These are phyloP conservation scores for Cepaea nemoralis DNA, from an alignment of 1,140 invertebrate species.

Conservation along the genomic window DNA sequence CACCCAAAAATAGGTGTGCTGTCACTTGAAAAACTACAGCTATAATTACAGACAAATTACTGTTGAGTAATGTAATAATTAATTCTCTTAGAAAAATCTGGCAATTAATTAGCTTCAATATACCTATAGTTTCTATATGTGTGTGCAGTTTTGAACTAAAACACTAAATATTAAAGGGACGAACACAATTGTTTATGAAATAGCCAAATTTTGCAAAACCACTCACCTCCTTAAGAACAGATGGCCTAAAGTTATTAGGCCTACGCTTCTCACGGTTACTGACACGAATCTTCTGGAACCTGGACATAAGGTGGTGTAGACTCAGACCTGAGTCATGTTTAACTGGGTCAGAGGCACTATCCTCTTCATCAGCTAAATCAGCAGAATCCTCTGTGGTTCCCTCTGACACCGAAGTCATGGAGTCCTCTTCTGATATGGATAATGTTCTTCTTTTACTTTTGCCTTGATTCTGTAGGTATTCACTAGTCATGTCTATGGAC, in stretches of 20 bases:
- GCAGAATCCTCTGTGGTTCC: background rate
- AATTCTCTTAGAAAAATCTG: no score
- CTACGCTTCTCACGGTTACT: slow-evolving; percentile 51
- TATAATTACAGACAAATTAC: no score
- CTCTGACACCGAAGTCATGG: background rate
- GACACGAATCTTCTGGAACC: slow-evolving; percentile 57
- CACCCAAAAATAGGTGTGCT: no score
- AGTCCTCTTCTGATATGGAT: background rate
- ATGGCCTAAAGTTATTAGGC: slow-evolving; percentile 46
- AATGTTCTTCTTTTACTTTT: background rate
- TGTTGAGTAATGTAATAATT: no score
- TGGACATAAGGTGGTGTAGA: slow-evolving; percentile 50
- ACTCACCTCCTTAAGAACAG: slow-evolving; percentile 57
- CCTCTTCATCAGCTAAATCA: background rate
- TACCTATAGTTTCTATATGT: no score
- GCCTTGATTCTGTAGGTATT: background rate
- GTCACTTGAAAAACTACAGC: no score
- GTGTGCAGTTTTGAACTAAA: no score
- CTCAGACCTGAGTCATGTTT: slow-evolving; percentile 37
- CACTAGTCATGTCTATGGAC: slow-evolving; percentile 1
- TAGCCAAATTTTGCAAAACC: no score
- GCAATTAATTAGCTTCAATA: no score
- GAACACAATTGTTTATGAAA: no score
- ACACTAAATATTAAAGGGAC: no score
- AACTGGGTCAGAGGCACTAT: background rate